Base-by-base conservation (phyloP, 2,797 vertebrate species). In the Clarias fuscus region DNA sequence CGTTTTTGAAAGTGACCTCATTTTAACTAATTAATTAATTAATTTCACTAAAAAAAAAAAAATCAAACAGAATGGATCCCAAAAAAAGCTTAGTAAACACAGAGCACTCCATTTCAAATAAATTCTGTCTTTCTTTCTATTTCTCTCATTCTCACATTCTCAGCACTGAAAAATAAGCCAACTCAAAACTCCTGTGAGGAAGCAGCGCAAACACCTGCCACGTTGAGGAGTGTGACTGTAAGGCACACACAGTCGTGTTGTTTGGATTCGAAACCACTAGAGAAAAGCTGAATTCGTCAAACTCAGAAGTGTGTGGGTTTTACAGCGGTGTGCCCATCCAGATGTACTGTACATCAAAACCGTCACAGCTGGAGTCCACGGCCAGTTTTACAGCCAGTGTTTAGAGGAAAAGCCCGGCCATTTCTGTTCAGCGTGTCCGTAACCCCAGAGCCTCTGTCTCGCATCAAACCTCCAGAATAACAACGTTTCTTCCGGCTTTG, bases 401-500 rank as follows among this genome's bases (percentile, higher is more conserved):
- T 85, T 84, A 89, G 83, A 76, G 79, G 64, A 89, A 33, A 79
- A 67, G 61, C 65, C 58, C 70, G 70, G 86, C 75, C 82, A 85
- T 86, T 90, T 86, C 81, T 83, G 84, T 85, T 89, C 62, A 89
- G 84, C 86, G 84, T 88, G 83, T 82, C 86, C 86, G 84, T 87
- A 91, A 91, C 82, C 86, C 84, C 85, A 59, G 84, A 85, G 79
- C 85, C 84, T 87, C 79, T 78, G 48, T 61, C 81, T 88, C 61
- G 72, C 87, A 89, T 85, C 87, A 89, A 88, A 87, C 80, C 84
- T 88, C 85, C 59, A 87, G 88, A 53, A 92, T 90, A 90, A 90
- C 86, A 88, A 86, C 53, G 86, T 80, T 85, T 90, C 86, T 86
- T 90, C 83, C 83, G 86, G 86, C 85, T 88, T 86, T 85, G 88